Conservation (phyloP, 1,140 invertebrate genomes). For the Lamellibrachia luymesi region DNA sequence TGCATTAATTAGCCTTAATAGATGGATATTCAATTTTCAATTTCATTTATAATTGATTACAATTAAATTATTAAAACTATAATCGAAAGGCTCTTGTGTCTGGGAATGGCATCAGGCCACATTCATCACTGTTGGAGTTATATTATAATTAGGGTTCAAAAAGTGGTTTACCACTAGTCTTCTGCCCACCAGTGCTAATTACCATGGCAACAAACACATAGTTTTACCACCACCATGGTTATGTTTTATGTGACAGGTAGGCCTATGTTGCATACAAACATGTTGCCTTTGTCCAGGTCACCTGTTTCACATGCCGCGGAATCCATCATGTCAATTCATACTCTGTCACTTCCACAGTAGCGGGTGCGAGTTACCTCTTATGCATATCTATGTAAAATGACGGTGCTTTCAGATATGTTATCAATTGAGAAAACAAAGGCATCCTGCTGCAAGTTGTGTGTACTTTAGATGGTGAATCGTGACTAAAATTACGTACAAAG, state of each 20-base stretch:
- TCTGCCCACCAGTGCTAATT: neutral
- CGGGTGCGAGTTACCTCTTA: neutral
- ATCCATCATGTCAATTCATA: neutral
- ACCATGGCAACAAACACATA: neutral
- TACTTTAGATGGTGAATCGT: neutral
- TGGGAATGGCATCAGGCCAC: no score
- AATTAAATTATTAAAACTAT: no score
- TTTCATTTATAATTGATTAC: no score
- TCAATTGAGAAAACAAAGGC: neutral
- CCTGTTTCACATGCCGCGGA: neutral
- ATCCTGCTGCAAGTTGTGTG: neutral
- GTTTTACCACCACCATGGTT: neutral
- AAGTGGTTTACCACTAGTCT: neutral
- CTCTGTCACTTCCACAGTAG: neutral
- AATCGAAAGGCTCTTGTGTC: no score
- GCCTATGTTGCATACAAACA: neutral
- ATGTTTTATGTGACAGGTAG: neutral
- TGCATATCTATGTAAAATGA: neutral
- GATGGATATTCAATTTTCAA: no score
- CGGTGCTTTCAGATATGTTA: neutral
- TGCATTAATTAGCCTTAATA: no score
- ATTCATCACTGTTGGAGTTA: neutral
- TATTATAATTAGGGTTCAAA: neutral
- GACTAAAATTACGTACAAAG: neutral
- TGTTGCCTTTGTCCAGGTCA: neutral